phyloP scores from a whole-genome alignment of 2,888 invertebrate species.

The Hirtodrosophila confusa region DNA sequence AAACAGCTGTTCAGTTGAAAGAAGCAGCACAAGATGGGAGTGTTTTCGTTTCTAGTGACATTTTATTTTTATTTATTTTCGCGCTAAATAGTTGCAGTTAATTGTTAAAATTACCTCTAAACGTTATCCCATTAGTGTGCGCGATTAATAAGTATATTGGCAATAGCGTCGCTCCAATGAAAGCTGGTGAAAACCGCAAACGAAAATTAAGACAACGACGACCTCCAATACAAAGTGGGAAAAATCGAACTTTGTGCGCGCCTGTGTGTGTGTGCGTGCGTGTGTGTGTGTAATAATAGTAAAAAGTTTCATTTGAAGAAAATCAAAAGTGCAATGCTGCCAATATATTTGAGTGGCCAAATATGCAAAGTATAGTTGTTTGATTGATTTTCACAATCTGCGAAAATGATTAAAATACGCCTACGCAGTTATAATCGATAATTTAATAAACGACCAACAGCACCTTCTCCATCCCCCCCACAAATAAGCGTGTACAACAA shows the following conservation, averaged over 20 bases:
- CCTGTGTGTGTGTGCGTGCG: slow-evolving; percentile 39
- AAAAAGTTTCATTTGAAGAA: slow-evolving; percentile 46
- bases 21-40: slow-evolving; percentile 70
- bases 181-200: slow-evolving; percentile 40
- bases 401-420: slow-evolving; percentile 41
- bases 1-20: slow-evolving; percentile 61
- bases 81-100: slow-evolving; percentile 52
- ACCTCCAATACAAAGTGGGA: slow-evolving; percentile 73
- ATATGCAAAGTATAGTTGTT: slow-evolving; percentile 28
- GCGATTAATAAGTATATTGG: slow-evolving; percentile 24
- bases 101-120: slow-evolving; percentile 35
- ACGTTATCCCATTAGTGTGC: slow-evolving; percentile 13
- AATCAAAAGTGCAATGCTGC: slow-evolving; percentile 47
- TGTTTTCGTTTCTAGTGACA: slow-evolving; percentile 64
- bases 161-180: slow-evolving; percentile 15
- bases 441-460: slow-evolving; percentile 41
- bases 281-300: slow-evolving; percentile 32
- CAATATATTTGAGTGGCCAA: slow-evolving; percentile 18
- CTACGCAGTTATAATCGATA: slow-evolving; percentile 33
- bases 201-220: slow-evolving; percentile 62
- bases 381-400: slow-evolving; percentile 33
- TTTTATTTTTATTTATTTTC: slow-evolving; percentile 49
- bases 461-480: slow-evolving; percentile 6
- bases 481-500: slow-evolving; percentile 14
- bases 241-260: slow-evolving; percentile 72